Base-by-base conservation (phyloP, 2,797 vertebrate genomes). In the Sus cebifrons region DNA sequence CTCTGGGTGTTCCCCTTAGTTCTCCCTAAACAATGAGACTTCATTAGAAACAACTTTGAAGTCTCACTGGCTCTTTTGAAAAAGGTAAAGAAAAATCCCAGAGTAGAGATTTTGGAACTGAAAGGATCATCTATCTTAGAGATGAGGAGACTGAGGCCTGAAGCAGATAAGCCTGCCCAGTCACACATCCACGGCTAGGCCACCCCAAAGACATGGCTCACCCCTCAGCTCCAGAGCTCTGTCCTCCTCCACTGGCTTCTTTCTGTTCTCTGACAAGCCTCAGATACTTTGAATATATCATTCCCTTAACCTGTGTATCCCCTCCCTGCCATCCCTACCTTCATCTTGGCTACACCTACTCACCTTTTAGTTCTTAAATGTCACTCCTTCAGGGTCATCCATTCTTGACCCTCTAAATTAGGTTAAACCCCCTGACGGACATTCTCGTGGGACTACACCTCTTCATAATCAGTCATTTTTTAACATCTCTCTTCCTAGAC, bases 41-140 rank as follows among this genome's bases (percentile, higher is more conserved):
- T 95, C 73, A 73, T 88, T 82, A 86, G n/a, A 85, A 91, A 92
- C 23, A 81, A 87, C 91, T 52, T 92, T 60, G 2, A 14, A 89
- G 40, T n/a, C 14, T 95, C 65, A 94, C 0, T 36, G 64, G 6
- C 44, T 96, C 84, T 97, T 52, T n/a, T 70, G 74, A 90, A 82
- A 92, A 92, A 65, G 29, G 23, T 27, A 86, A 60, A 60, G 40
- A 56, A 88, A 88, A 93, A 67, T 27, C 11, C 54, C 67, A 93
- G 58, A 73, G 68, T 14, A n/a, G 44, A 36, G 86, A 95, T 75
- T 86, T 65, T 70, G 75, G 27, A 86, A 77, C 16, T 60, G 56
- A 65, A 77, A 88, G 27, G 54, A 78, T 12, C n/a, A 7, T 83
- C 71, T 81, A 29, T 29, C 52, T 56, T 49, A 79, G 25, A 96